Conservation (phyloP, 2,797 vertebrate species). For the Spea hammondii region DNA sequence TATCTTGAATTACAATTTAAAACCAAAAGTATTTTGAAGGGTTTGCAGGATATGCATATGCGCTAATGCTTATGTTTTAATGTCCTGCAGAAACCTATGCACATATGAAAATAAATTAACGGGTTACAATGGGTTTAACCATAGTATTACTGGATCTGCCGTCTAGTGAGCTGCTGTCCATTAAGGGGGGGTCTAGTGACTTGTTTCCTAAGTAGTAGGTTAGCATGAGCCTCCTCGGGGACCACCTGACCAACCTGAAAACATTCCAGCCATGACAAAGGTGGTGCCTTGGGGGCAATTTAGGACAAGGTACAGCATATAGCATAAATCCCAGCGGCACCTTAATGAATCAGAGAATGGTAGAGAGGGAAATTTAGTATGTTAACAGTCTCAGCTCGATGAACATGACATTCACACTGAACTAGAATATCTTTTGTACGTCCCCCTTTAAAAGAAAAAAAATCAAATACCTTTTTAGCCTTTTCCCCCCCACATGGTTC, state of each 20-base stretch:
- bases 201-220: constrained; percentile 64
- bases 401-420: constrained; percentile 44
- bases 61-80: too few relatives aligned
- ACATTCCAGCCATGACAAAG: constrained; percentile 71
- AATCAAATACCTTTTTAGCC: not conserved
- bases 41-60: too few relatives aligned
- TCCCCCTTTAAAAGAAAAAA: not conserved
- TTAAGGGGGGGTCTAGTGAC: constrained; percentile 59
- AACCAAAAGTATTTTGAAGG: too few relatives aligned
- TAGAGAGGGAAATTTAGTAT: constrained; percentile 50
- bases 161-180: constrained; percentile 2
- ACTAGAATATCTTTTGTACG: constrained; percentile 1
- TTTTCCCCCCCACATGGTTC: not conserved
- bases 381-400: constrained; percentile 43
- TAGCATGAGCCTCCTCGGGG: constrained; percentile 67
- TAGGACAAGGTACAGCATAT: constrained; percentile 76
- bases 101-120: too few relatives aligned
- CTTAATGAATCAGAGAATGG: constrained; percentile 70
- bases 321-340: constrained; percentile 76
- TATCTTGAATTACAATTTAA: too few relatives aligned
- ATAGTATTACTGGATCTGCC: not conserved
- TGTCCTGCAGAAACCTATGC: too few relatives aligned
- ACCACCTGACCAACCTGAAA: constrained; percentile 71
- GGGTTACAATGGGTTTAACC: too few relatives aligned
- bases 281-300: constrained; percentile 79